Conservation (phyloP, 2,888 invertebrate genomes). For the Melanostoma mellinum region DNA sequence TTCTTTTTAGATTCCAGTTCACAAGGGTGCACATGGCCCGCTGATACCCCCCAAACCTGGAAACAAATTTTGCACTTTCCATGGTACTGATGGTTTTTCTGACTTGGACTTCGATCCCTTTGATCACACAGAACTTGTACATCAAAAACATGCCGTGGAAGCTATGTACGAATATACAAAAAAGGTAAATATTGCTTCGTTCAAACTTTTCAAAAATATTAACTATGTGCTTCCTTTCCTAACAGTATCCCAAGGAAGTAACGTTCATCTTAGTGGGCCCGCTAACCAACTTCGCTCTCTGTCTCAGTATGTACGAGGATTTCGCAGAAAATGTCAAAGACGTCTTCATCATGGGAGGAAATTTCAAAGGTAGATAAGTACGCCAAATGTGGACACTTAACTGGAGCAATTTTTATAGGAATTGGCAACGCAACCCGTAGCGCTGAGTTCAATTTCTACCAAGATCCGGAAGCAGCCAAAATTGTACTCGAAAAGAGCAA, state of each 20-base stretch:
- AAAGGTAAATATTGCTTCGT: slow-evolving; percentile 79
- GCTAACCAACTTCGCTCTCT: slow-evolving; percentile 90
- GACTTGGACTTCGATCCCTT: slow-evolving; percentile 83
- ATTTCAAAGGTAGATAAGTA: slow-evolving; percentile 84
- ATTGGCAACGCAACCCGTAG: slow-evolving; percentile 85
- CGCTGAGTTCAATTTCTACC: slow-evolving; percentile 84
- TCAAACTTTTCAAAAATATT: too few species aligned
- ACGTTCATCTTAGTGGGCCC: slow-evolving; percentile 87
- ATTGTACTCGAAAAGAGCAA: slow-evolving; percentile 85
- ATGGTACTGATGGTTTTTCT: slow-evolving; percentile 88
- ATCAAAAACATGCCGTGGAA: slow-evolving; percentile 84
- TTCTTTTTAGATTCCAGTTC: slow-evolving; percentile 75
- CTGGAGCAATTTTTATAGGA: slow-evolving; percentile 75
- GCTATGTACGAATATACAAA: slow-evolving; percentile 85
- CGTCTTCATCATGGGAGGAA: slow-evolving; percentile 91
- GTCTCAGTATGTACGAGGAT: slow-evolving; percentile 86
- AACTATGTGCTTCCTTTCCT: too few species aligned
- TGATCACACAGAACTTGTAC: slow-evolving; percentile 80
- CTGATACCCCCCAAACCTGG: slow-evolving; percentile 76
- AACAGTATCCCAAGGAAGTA: slow-evolving; percentile 83
- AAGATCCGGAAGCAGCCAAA: slow-evolving; percentile 89
- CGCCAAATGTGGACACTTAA: not conserved
- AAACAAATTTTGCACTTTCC: slow-evolving; percentile 73
- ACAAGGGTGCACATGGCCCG: slow-evolving; percentile 75
- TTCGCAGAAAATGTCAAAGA: slow-evolving; percentile 86